Conservation (phyloP, 2,888 invertebrate genomes). For the Eueremaeus valkanovi region DNA sequence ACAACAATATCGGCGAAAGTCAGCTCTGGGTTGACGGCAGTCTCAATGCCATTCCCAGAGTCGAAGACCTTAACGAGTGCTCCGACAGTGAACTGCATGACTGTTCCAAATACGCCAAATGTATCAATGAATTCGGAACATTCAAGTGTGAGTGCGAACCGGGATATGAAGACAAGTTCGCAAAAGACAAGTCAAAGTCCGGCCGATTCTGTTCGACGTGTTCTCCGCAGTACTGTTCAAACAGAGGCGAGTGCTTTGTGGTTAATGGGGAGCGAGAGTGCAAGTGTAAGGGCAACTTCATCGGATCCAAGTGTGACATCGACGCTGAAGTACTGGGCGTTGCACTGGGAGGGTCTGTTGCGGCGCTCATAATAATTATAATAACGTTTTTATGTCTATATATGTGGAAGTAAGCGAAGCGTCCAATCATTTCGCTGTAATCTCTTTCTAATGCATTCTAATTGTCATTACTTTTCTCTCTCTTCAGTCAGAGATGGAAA, state of each 20-base stretch:
- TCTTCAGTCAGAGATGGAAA: constrained; percentile 77
- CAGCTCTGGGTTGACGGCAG: constrained; percentile 61
- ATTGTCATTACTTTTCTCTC: constrained; percentile 3
- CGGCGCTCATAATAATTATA: constrained; percentile 81
- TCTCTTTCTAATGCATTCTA: not conserved
- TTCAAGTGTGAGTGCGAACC: constrained; percentile 70
- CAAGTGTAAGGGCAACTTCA: constrained; percentile 62
- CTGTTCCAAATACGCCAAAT: constrained; percentile 71
- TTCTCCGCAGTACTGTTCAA: constrained; percentile 69
- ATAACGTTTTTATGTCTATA: constrained; percentile 78
- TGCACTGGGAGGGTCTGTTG: constrained; percentile 81
- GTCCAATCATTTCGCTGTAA: constrained; percentile 1
- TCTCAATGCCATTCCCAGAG: constrained; percentile 43
- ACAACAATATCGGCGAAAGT: constrained; percentile 83
- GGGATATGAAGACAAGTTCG: constrained; percentile 70
- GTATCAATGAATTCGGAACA: constrained; percentile 78
- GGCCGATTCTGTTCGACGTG: constrained; percentile 58
- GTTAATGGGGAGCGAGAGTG: constrained; percentile 69
- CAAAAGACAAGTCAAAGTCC: constrained; percentile 56
- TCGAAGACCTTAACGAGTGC: constrained; percentile 77
- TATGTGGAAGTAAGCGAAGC: constrained; percentile 72
- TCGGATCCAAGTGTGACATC: constrained; percentile 80
- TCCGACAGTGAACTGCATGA: constrained; percentile 74
- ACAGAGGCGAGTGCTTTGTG: constrained; percentile 77
- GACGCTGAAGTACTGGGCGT: constrained; percentile 89